These are phyloP conservation scores for Leistus spinibarbis DNA, from an alignment of 2,888 invertebrate genomes.

Conservation along the genomic window DNA sequence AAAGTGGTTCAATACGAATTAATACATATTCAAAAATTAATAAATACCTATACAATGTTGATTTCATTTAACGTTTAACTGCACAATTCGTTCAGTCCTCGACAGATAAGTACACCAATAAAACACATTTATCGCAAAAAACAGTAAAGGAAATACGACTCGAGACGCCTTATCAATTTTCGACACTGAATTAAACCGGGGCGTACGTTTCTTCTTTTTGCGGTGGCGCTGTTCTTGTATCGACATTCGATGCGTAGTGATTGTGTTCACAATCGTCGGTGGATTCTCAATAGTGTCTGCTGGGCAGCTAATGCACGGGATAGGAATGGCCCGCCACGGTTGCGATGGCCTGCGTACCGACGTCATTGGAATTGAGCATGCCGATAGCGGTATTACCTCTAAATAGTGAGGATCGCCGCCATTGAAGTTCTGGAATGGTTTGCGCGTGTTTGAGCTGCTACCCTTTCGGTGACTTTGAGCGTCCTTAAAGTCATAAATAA, in stretches of 20 bases:
- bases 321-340: constrained; percentile 54
- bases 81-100: constrained; percentile 63
- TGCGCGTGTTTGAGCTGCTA: constrained; percentile 33
- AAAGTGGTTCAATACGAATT: no score
- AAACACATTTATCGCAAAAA: constrained; percentile 75
- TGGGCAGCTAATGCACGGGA: constrained; percentile 51
- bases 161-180: constrained; percentile 79
- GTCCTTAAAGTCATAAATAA: constrained; percentile 30
- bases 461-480: constrained; percentile 28
- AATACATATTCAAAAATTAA: no score
- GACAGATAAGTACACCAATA: constrained; percentile 80
- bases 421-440: constrained; percentile 42
- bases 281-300: constrained; percentile 35
- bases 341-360: constrained; percentile 54
- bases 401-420: constrained; percentile 54
- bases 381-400: constrained; percentile 70
- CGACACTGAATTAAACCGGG: constrained; percentile 78
- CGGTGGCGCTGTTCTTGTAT: constrained; percentile 46
- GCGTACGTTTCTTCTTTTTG: constrained; percentile 60
- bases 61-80: constrained; percentile 46
- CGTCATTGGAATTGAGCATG: constrained; percentile 61
- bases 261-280: constrained; percentile 43
- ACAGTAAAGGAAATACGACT: constrained; percentile 76
- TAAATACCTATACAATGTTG: constrained; percentile 25
- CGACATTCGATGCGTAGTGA: constrained; percentile 47